Base-by-base conservation (phyloP, 2,888 invertebrate genomes). In the Salpingus planirostris region DNA sequence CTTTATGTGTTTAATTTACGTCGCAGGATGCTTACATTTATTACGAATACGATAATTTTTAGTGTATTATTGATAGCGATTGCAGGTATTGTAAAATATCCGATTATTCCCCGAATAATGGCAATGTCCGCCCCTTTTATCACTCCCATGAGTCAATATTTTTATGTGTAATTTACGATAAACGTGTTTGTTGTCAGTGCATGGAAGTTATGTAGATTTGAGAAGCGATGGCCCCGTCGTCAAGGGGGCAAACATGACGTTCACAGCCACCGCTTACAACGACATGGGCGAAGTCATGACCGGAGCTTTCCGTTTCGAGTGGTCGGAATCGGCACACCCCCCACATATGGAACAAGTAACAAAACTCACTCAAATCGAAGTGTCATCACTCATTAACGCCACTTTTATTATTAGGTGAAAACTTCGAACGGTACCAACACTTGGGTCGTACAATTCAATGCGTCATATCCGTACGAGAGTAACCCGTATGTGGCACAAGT, bases 241-340 rank as follows among this genome's bases (percentile, higher is more conserved):
- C 10, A 64, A 74, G 31, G 88, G 86, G 12, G 78, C 79, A 3
- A 76, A 73, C 29, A 70, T 86, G 23, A 78, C 76, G 41, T 80
- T 88, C 54, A 73, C 62, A 43, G 81, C 79, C 11, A 68, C 69
- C 40, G 62, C 84, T 13, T 64, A 60, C 18, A n/a, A n/a, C n/a
- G 62, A 67, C 22, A 42, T 47, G 1, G 49, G 62, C 29, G 62
- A 62, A 10, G 46, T 65, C 4, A 66, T 65, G 27, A 52, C 49
- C 3, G 73, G 67, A 11, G 54, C 47, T 1, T 83, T 73, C 64
- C 61, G 53, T 15, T 79, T 68, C 53, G 43, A 31, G 3, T 86
- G 81, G 73, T 55, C 49, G 35, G 83, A 84, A 66, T 6, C 55
- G 59, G 30, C 71, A 78, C 44, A n/a, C n/a, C n/a, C n/a, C n/a